Percentiles rank a stretch among this genome's conserved stretches.
Evolutionary conservation across 2,113 vertebrate species (phyloP).

Genomic region (Merops nubicus): DNA sequence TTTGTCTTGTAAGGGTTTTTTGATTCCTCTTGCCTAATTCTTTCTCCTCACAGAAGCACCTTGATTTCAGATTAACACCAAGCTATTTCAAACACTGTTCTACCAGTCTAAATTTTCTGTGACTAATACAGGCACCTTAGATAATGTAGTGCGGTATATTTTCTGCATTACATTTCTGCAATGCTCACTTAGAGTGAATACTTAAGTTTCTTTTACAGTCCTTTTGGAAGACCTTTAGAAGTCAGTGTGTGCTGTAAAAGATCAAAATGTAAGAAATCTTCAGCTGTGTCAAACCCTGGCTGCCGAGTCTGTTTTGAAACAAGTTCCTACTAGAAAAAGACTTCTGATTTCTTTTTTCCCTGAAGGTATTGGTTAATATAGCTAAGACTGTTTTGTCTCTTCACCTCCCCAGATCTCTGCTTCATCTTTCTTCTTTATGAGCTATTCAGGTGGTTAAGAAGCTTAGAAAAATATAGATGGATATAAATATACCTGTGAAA

Average conservation of each 20-base stretch:
- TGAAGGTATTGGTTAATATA: neutral
- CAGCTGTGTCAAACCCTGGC: neutral
- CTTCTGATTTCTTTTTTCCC: neutral
- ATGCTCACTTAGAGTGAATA: neutral
- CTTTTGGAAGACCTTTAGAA: neutral
- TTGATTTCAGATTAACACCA: neutral
- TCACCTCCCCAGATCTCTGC: neutral
- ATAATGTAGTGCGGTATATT: neutral
- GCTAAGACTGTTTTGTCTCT: neutral
- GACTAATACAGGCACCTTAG: neutral
- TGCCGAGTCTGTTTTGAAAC: neutral
- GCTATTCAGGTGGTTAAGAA: neutral
- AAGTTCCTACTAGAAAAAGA: neutral
- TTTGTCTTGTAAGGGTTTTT: neutral
- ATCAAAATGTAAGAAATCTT: neutral
- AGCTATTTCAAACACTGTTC: neutral
- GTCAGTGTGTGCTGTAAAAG: neutral
- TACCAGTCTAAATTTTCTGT: neutral
- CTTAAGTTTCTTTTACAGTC: neutral
- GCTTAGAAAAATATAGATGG: neutral
- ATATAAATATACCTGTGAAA: neutral
- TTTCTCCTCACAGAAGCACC: neutral
- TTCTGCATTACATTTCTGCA: neutral
- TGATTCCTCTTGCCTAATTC: neutral
- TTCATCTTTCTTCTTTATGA: neutral